A percentile compares a stretch with the other conserved stretches of the same genome.
Conservation (phyloP, 2,113 vertebrate genomes). For the human (Homo sapiens) region DNA sequence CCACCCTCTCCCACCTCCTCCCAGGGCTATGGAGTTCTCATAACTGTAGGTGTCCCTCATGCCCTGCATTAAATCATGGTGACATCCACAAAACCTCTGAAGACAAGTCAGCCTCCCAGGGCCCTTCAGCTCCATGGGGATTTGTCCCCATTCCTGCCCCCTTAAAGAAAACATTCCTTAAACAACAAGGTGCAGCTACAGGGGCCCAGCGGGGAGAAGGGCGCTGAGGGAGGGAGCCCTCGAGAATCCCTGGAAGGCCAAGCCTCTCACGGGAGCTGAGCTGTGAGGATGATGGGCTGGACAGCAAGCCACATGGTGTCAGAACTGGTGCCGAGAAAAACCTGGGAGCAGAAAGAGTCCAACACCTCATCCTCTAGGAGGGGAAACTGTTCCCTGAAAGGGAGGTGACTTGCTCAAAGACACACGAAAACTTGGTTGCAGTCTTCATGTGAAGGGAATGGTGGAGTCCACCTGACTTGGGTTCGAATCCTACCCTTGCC, state of each 20-base stretch:
- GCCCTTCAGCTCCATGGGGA: accelerated
- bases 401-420: neutral
- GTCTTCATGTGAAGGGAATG: neutral
- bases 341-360: neutral
- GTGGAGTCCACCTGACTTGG: neutral
- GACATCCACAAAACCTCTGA: neutral
- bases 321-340: neutral
- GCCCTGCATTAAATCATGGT: neutral
- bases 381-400: neutral
- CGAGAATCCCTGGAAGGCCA: neutral
- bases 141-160: neutral
- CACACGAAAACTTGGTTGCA: neutral
- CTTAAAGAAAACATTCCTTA: neutral
- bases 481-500: neutral
- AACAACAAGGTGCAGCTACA: neutral
- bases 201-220: neutral
- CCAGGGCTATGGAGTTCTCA: neutral
- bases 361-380: neutral
- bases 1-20: neutral
- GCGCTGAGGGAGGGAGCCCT: neutral
- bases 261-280: neutral
- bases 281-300: neutral
- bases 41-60: neutral
- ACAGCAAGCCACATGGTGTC: neutral
- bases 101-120: neutral